Evolutionary conservation across 2,888 invertebrate genomes (phyloP), one percentile per base, ranked within the genome.

Genomic region (Dendrolimus pini): DNA sequence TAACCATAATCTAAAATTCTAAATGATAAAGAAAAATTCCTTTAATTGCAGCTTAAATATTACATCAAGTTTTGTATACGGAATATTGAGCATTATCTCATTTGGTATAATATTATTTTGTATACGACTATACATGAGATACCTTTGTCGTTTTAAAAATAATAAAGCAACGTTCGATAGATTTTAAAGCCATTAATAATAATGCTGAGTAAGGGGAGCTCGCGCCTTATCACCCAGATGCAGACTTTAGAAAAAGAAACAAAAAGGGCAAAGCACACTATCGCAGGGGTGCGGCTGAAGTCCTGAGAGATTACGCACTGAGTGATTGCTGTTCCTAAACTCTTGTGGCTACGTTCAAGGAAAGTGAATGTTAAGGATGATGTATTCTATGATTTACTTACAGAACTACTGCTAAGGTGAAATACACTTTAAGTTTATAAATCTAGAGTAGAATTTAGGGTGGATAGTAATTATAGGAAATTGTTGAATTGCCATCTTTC

Each of bases 271-370:
- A 69, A 68, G 66, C 67, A 69, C 77, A 80, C 78, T 77, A 82
- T 77, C 47, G 47, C 47, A 10, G 75, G 80, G 73, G 74, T 69
- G 77, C 71, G 68, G 68, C 75, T 80, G 72, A 87, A 89, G 87
- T 83, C 87, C 88, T 84, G 66, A 85, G 89, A 90, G 89, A 89
- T 90, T 89, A 89, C 83, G 74, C 65, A 74, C 80, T 89, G 89
- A 90, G 89, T 89, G 89, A 89, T 90, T 88, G 85, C 87, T 82
- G 78, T 86, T 83, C 74, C 77, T 75, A 78, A 87, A 89, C 82
- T 86, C 77, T 75, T 74, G 78, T 68, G 79, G 80, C 71, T 74
- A 69, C 75, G 75, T 75, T 76, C 70, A 65, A 65, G 70, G 74
- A 72, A 81, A 85, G 81, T 85, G 85, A 85, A 84, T 87, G 77